Evolutionary conservation across 2,797 vertebrate species (phyloP).

Genomic region (Eutrigla gurnardus): DNA sequence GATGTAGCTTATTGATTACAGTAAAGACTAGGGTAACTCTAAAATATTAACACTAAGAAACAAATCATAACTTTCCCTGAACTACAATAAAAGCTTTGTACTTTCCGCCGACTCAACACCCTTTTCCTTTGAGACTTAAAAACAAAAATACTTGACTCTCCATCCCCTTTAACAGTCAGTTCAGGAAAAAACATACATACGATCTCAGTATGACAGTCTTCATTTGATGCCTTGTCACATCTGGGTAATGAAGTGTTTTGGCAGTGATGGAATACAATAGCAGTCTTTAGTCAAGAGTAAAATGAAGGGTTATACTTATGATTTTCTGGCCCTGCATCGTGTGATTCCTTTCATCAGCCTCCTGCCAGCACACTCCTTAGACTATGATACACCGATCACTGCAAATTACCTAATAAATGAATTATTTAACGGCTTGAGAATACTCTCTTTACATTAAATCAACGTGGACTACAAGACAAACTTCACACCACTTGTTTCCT

Average conservation of each 20-base stretch:
- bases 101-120: background rate
- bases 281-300: constrained; percentile 19
- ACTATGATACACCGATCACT: background rate
- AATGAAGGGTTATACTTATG: constrained; percentile 28
- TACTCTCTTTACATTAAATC: background rate
- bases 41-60: constrained; percentile 12
- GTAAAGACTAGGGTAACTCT: background rate
- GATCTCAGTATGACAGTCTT: constrained; percentile 22
- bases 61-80: constrained; percentile 11
- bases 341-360: constrained; percentile 15
- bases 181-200: constrained; percentile 6
- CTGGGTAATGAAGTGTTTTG: constrained; percentile 29
- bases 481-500: background rate
- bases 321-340: constrained; percentile 16
- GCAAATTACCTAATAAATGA: background rate
- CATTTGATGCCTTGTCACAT: constrained; percentile 41
- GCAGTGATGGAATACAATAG: constrained; percentile 26
- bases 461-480: background rate
- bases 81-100: constrained; percentile 19
- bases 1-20: background rate
- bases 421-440: background rate
- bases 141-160: constrained; percentile 15
- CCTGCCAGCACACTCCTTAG: constrained; percentile 15
- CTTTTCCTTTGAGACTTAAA: constrained; percentile 21
- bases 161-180: constrained; percentile 13